A percentile compares a stretch with the other conserved stretches of the same genome.
Conservation (phyloP, 2,888 invertebrate genomes). For the Pherbina coryleti region DNA sequence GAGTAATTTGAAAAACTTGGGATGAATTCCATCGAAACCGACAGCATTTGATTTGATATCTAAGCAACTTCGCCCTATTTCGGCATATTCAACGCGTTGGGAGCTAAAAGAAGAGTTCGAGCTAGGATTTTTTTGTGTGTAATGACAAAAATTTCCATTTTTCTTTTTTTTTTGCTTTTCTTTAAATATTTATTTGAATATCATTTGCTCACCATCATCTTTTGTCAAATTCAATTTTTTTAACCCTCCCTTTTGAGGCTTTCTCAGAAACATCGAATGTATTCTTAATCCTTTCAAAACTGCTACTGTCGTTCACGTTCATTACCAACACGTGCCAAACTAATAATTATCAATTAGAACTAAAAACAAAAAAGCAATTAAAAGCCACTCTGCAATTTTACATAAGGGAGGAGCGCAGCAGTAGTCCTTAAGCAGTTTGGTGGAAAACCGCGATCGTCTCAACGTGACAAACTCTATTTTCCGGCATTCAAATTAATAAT, state of each 20-base stretch:
- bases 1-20: too few species aligned
- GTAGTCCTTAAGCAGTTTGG: too few species aligned
- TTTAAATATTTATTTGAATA: too few species aligned
- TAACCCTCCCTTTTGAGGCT: background rate
- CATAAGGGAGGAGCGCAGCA: background rate
- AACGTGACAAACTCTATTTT: background rate
- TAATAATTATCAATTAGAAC: conserved; percentile 23
- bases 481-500: conserved; percentile 19
- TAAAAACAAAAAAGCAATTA: background rate
- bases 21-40: too few species aligned
- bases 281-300: background rate
- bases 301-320: background rate
- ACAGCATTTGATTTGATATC: too few species aligned
- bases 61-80: too few species aligned
- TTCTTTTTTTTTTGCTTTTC: background rate
- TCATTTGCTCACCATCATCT: too few species aligned
- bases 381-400: background rate
- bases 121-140: too few species aligned
- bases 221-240: background rate
- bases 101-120: too few species aligned
- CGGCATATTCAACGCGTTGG: too few species aligned
- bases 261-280: background rate
- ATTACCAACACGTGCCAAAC: background rate
- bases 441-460: background rate
- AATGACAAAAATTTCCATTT: background rate